Percentiles rank a stretch among this genome's conserved stretches.
These are phyloP conservation scores for Aplocera efformata DNA, from an alignment of 2,888 invertebrate species.

Conservation along the genomic window DNA sequence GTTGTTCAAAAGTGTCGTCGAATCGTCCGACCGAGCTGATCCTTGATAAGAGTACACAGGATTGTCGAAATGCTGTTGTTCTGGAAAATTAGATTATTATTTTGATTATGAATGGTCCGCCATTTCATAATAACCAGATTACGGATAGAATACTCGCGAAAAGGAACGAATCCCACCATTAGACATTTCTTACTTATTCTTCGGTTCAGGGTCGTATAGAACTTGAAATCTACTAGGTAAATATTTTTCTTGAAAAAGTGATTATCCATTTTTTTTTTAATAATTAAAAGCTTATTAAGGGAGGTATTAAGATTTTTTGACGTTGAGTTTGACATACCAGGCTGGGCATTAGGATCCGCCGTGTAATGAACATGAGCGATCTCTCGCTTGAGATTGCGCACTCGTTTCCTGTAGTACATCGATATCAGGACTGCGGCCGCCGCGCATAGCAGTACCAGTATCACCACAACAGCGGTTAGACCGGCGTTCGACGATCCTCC, in stretches of 20 bases:
- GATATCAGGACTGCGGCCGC: slow-evolving; percentile 82
- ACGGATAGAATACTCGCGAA: too few relatives aligned
- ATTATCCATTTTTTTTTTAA: too few relatives aligned
- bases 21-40: slow-evolving; percentile 75
- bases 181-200: too few relatives aligned
- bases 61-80: slow-evolving; percentile 94
- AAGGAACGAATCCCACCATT: too few relatives aligned
- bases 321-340: too few relatives aligned
- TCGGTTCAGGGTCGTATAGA: too few relatives aligned
- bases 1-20: slow-evolving; percentile 78
- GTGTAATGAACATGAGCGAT: slow-evolving; percentile 94
- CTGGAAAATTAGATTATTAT: slow-evolving; percentile 50
- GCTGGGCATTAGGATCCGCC: slow-evolving; percentile 85
- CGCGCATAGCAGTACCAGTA: slow-evolving; percentile 81
- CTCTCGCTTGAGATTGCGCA: slow-evolving; percentile 91
- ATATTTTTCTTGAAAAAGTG: too few relatives aligned
- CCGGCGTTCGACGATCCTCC: slow-evolving; percentile 67
- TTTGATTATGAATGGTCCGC: neutral
- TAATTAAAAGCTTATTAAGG: too few relatives aligned
- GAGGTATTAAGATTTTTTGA: too few relatives aligned
- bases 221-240: too few relatives aligned
- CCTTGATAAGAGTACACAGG: slow-evolving; percentile 91
- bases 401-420: slow-evolving; percentile 89
- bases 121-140: too few relatives aligned
- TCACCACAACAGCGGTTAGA: slow-evolving; percentile 84